Evolutionary conservation across 2,888 invertebrate genomes (phyloP), one percentile per base, ranked within the genome.

Genomic region (Anthrax anthrax): DNA sequence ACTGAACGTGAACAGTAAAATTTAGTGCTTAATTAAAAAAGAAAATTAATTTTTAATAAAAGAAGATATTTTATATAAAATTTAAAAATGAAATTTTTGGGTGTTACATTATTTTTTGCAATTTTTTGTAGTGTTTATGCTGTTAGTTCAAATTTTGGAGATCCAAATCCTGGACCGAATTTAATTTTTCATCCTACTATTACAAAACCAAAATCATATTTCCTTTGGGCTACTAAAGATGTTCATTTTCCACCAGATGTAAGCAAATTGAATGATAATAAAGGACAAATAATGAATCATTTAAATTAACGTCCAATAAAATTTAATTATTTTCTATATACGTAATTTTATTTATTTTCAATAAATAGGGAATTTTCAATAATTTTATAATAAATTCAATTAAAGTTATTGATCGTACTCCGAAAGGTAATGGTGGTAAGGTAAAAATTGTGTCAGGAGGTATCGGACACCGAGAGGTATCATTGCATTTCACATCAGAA

Each of bases 361-460:
- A 23, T 23, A 6, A n/a, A 23, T 14, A 41, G 32, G 42, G 39
- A 2, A 29, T 23, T 27, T 2, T 17, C 4, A 29, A 13, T 9
- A 29, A 23, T 9, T 14, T 14, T 12, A 23, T 17, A 43, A 44
- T 44, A 17, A 39, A 39, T 16, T 32, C 18, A 27, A 50, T 58
- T 37, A 47, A 51, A 12, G 52, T 42, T 1, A 29, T 57, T 6
- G 69, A 70, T 43, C 59, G 60, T 42, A 59, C 58, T 37, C 57
- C 48, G 19, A 58, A 65, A 36, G 67, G 64, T 1, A 63, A 62
- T 17, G 69, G 69, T 18, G 69, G 69, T 32, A 32, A 32, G 12
- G 3, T 54, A 54, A 37, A 60, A 58, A 12, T 58, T 51, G 17
- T 43, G 64, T 5, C 3, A 1, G 69, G 69, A 32, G 70, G 69